Evolutionary conservation across 1,140 invertebrate species (phyloP).

Genomic region (Maniola jurtina): DNA sequence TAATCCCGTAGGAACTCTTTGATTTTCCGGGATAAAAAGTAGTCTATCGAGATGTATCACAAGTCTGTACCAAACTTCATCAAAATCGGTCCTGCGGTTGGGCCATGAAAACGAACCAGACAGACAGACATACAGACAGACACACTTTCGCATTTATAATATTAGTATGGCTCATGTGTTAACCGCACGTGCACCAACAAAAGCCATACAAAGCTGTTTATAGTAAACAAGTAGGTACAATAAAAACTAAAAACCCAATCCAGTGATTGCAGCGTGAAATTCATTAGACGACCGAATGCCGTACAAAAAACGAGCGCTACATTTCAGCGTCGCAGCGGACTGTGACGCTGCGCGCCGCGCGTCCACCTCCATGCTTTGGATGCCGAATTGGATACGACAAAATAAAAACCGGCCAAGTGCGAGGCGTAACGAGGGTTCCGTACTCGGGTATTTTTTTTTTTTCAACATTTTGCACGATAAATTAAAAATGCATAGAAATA

Average conservation of each 20-base stretch:
- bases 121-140: too few relatives aligned
- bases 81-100: too few relatives aligned
- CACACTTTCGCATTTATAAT: too few relatives aligned
- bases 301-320: neutral
- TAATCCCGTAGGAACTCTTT: too few relatives aligned
- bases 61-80: too few relatives aligned
- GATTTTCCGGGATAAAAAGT: too few relatives aligned
- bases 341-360: neutral
- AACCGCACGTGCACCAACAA: neutral
- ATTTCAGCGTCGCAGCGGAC: neutral
- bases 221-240: neutral
- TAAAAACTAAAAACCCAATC: neutral
- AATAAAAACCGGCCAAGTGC: neutral
- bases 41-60: too few relatives aligned
- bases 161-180: neutral
- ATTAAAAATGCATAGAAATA: too few relatives aligned
- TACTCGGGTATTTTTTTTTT: too few relatives aligned
- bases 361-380: neutral
- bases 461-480: too few relatives aligned
- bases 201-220: constrained; percentile 2
- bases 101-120: too few relatives aligned
- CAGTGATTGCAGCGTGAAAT: constrained; percentile 10
- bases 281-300: constrained; percentile 2
- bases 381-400: neutral
- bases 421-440: too few relatives aligned